phyloP scores from a whole-genome alignment of 2,113 vertebrate species.

The Eurypyga helias region DNA sequence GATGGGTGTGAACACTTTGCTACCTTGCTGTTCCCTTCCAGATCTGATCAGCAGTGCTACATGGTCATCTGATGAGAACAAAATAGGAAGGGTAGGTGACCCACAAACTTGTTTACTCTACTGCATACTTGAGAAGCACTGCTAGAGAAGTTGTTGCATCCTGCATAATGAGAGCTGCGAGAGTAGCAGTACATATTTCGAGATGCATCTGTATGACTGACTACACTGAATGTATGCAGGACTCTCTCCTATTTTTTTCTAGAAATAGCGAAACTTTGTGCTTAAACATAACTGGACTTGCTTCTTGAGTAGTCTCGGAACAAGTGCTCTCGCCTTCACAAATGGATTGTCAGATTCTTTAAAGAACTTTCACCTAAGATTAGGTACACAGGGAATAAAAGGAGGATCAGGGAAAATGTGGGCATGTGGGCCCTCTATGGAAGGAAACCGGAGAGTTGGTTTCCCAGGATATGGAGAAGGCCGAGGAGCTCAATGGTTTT shows the following conservation, averaged over 20 bases:
- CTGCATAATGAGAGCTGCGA: neutral
- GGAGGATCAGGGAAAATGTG: no score
- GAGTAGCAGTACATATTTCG: rapidly evolving
- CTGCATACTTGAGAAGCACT: neutral
- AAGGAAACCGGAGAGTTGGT: no score
- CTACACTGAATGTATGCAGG: neutral
- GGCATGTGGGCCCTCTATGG: no score
- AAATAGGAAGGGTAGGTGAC: neutral
- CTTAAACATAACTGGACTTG: neutral
- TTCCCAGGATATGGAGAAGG: no score
- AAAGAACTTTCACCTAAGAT: neutral
- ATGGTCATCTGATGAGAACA: neutral
- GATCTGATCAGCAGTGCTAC: neutral
- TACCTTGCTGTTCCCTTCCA: neutral
- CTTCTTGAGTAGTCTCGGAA: neutral
- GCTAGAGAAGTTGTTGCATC: neutral
- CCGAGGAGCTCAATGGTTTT: no score
- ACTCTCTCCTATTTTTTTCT: rapidly evolving
- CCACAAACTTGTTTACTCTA: neutral
- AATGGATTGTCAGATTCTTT: neutral
- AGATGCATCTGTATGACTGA: neutral
- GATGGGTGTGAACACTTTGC: neutral
- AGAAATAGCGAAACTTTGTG: neutral
- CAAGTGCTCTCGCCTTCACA: neutral
- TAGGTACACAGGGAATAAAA: no score